Conservation (phyloP, 2,113 vertebrate genomes). For the Progne subis region DNA sequence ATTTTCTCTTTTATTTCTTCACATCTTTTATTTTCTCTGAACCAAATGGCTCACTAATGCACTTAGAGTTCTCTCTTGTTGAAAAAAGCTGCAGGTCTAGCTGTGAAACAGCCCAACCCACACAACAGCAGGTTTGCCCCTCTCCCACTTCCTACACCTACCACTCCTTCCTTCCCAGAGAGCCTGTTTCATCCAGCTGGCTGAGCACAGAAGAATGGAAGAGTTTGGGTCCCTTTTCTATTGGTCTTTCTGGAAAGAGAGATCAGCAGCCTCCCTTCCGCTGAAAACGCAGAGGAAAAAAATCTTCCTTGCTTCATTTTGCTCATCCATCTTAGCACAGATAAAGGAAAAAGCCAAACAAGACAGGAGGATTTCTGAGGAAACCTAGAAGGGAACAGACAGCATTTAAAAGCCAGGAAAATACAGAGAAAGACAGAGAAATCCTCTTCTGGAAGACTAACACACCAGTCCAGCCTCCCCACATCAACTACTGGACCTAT, state of each 20-base stretch:
- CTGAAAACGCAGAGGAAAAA: background rate
- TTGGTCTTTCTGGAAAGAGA: background rate
- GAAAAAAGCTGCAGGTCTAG: conserved; percentile 25
- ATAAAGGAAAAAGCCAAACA: background rate
- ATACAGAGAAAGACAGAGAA: background rate
- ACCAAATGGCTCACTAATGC: conserved; percentile 33
- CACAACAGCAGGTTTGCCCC: background rate
- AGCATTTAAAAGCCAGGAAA: background rate
- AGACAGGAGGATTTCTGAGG: background rate
- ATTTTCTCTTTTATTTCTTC: conserved; percentile 31
- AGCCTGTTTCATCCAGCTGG: background rate
- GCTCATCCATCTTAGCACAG: background rate
- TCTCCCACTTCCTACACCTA: conserved; percentile 8
- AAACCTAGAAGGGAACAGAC: background rate
- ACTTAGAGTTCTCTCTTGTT: background rate
- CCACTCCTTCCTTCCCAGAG: background rate
- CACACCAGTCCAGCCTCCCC: fast-evolving
- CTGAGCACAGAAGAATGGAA: background rate
- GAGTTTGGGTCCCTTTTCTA: background rate
- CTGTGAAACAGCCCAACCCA: conserved; percentile 24
- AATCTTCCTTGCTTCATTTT: background rate
- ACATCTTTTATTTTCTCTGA: conserved; percentile 29
- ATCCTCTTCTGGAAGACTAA: background rate
- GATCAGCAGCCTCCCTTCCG: background rate
- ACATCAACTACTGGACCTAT: background rate